Base-by-base conservation (phyloP, 2,888 invertebrate genomes). In the Aphrophora alni region DNA sequence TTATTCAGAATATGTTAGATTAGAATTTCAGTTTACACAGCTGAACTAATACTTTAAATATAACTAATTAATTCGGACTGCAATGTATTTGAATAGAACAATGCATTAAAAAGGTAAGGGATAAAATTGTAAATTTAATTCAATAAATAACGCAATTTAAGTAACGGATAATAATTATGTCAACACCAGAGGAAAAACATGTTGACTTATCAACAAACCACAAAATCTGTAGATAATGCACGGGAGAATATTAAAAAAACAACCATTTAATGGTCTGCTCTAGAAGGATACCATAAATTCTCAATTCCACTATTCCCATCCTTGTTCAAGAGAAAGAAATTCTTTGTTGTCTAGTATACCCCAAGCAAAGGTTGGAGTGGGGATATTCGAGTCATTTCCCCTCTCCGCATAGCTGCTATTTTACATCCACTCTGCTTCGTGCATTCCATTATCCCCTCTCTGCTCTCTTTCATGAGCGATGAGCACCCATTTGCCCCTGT, bases 361-460 rank as follows among this genome's bases (percentile, higher is more conserved):
- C 12, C n/a, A 21, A 21, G 14, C 44, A 10, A 21, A 21, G 12
- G 21, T 7, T 21, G 59, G n/a, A 59, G 59, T 59, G 59, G 59
- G 59, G 21, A 8, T 2, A 12, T n/a, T n/a, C 59, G 1, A 59
- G 12, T 59, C 4, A 14, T 59, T 59, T 59, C 59, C 59, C 59
- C 59, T 59, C 59, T 7, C 59, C n/a, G 59, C 10, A n/a, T n/a
- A 59, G 21, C n/a, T 59, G 21, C n/a, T 59, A 59, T 21, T 59
- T 59, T 59, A 0, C 12, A 14, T 59, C 21, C 21, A 59, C 59
- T 21, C 59, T 21, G 21, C 59, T 21, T 2, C 4, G n/a, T 44
- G 44, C 44, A 44, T 44, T 59, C 59, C 59, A 59, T 59, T 59
- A 59, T 44, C 59, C 59, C 59, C 59, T 59, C 59, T 44, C n/a